Conservation (phyloP, 2,888 invertebrate genomes). For the Bedellia somnulentella region DNA sequence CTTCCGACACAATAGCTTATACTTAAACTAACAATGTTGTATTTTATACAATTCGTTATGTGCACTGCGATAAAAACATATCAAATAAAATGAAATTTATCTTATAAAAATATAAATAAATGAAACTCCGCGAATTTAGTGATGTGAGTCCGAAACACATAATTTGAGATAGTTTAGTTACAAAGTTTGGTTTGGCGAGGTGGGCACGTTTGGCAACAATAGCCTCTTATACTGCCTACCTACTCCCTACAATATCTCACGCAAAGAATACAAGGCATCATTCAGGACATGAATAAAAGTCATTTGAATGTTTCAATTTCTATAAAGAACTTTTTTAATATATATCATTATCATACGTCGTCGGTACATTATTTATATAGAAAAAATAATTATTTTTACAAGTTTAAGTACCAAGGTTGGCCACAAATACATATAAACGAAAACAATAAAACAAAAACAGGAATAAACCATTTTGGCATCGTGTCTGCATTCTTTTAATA, state of each 20-base stretch:
- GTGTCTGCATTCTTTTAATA: slow-evolving; percentile 49
- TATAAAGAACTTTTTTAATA: slow-evolving; percentile 56
- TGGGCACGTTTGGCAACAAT: too few species aligned
- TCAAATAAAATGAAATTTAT: too few species aligned
- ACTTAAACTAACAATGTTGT: background rate
- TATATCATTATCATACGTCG: slow-evolving; percentile 46
- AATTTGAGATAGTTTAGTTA: too few species aligned
- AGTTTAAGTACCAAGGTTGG: slow-evolving; percentile 59
- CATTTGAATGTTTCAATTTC: slow-evolving; percentile 49
- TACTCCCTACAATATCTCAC: too few species aligned
- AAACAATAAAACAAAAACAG: slow-evolving; percentile 59
- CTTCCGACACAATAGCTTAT: background rate
- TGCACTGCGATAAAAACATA: slow-evolving; percentile 3
- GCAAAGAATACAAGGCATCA: too few species aligned
- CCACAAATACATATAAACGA: slow-evolving; percentile 58
- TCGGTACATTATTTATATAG: slow-evolving; percentile 58
- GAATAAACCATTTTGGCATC: slow-evolving; percentile 61
- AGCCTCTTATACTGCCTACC: too few species aligned
- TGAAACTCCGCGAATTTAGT: too few species aligned
- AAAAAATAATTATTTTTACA: slow-evolving; percentile 59
- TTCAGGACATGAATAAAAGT: slow-evolving; percentile 44
- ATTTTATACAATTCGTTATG: background rate
- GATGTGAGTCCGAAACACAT: too few species aligned
- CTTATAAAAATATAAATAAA: too few species aligned
- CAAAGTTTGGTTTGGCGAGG: too few species aligned